Base-by-base conservation (phyloP, 1,140 invertebrate species). In the Drosophila ohnishii region DNA sequence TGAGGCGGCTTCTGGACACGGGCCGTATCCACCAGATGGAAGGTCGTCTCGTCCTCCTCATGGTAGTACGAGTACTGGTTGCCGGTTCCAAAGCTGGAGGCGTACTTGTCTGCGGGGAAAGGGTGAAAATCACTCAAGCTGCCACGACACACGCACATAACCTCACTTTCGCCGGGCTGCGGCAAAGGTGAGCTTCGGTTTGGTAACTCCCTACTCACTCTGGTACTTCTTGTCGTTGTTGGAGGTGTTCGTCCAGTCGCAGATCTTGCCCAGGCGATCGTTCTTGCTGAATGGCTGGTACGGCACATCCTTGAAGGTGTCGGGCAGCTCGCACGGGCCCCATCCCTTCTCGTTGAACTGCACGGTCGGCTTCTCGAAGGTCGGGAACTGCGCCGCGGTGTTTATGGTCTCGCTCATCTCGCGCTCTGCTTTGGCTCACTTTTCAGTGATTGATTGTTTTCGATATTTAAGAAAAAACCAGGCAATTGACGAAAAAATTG, bases 271-370 rank as follows among this genome's bases (percentile, higher is more conserved):
- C 57, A 99, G 93, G 72, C 98, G 95, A 93, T 99, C 98, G 62
- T 97, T 97, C 93, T 99, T 99, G 55, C 97, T 98, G 91, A 99
- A 99, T 16, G 98, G 98, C 92, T 99, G 98, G 92, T 99, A 99
- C 0, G 98, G 98, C 95, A 99, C 98, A 92, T 99, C 98, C 91
- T 97, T 97, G 92, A 98, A 99, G 91, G 98, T 96, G 70, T 98
- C 97, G 19, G 98, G 97, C 91, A 99, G 94, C 90, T 97, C 96
- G 92, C 95, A 97, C 44, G 98, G 98, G 3, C 98, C 98, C 98
- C 98, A 99, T 92, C 98, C 98, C 72, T 87, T 79, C 44, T 91
- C 91, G 63, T 92, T 92, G 55, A 90, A 92, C 45, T 92, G 91
- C 64, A 92, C 87, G 25, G 75, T 82, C 55, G 90, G 90, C 56